A percentile compares a stretch with the other conserved stretches of the same genome.
phyloP scores from a whole-genome alignment of 2,888 invertebrate genomes.

The Diarsia rubi region DNA sequence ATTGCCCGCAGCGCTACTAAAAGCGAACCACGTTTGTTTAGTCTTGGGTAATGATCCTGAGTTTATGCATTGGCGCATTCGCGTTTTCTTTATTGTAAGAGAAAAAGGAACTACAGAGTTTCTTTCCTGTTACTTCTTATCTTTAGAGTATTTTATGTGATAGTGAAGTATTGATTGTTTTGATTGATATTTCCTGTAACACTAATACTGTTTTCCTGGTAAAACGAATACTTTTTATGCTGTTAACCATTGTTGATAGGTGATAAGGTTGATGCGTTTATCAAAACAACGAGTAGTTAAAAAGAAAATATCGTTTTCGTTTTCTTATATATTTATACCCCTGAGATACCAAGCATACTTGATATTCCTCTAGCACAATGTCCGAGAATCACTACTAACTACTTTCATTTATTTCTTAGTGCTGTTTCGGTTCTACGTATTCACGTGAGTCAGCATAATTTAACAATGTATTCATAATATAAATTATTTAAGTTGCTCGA shows the following conservation, averaged over 20 bases:
- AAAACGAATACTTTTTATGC: background rate
- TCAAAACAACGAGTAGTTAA: background rate
- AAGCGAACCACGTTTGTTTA: slow-evolving; percentile 30
- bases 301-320: background rate
- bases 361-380: background rate
- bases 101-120: background rate
- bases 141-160: background rate
- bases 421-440: background rate
- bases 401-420: background rate
- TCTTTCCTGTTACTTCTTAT: too few relatives aligned
- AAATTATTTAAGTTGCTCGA: slow-evolving; percentile 11
- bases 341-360: background rate
- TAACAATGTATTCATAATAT: slow-evolving; percentile 25
- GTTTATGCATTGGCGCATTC: background rate
- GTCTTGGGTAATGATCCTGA: slow-evolving; percentile 23
- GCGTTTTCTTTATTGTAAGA: background rate
- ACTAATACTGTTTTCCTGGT: too few relatives aligned
- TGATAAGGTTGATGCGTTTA: background rate
- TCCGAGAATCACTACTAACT: background rate
- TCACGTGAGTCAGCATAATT: slow-evolving; percentile 26
- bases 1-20: slow-evolving; percentile 25
- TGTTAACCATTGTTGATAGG: background rate
- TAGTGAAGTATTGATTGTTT: background rate
- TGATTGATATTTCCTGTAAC: background rate
- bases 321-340: background rate